Conservation (phyloP, 1,140 invertebrate species). For the Sarcophaga bullata region DNA sequence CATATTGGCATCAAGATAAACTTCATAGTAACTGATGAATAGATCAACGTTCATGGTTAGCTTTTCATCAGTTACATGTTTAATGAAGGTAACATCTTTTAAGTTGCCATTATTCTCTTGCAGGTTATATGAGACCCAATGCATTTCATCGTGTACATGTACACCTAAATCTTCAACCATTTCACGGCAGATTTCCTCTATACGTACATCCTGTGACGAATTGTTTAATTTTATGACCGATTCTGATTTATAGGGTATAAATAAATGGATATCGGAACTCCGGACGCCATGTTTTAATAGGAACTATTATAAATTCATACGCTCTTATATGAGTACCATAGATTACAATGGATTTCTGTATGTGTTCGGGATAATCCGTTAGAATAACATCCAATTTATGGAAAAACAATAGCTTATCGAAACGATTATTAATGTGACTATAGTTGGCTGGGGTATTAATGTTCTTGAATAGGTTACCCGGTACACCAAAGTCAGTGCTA, state of each 20-base stretch:
- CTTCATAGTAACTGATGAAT: constrained; percentile 53
- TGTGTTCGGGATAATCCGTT: constrained; percentile 38
- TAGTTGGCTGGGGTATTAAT: constrained; percentile 49
- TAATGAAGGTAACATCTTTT: constrained; percentile 46
- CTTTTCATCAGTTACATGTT: neutral
- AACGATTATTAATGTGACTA: constrained; percentile 51
- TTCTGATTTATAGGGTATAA: constrained; percentile 44
- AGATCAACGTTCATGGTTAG: constrained; percentile 51
- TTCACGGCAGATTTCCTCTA: constrained; percentile 50
- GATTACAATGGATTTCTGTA: constrained; percentile 48
- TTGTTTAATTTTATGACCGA: constrained; percentile 38
- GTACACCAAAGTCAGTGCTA: constrained; percentile 39
- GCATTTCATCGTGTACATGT: constrained; percentile 35
- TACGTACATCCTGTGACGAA: constrained; percentile 48
- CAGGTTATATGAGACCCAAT: constrained; percentile 46
- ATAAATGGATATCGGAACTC: constrained; percentile 39
- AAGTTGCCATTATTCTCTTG: constrained; percentile 33
- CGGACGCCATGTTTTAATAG: constrained; percentile 49
- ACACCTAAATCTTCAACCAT: constrained; percentile 50
- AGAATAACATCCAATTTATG: constrained; percentile 51
- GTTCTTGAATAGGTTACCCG: neutral
- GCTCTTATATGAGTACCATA: constrained; percentile 52
- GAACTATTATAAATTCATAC: constrained; percentile 56
- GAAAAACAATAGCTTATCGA: constrained; percentile 53
- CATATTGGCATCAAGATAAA: constrained; percentile 37